Percentiles rank a stretch among this genome's conserved stretches.
Evolutionary conservation across 1,140 invertebrate genomes (phyloP).

Genomic region (Luehdorfia chinensis): DNA sequence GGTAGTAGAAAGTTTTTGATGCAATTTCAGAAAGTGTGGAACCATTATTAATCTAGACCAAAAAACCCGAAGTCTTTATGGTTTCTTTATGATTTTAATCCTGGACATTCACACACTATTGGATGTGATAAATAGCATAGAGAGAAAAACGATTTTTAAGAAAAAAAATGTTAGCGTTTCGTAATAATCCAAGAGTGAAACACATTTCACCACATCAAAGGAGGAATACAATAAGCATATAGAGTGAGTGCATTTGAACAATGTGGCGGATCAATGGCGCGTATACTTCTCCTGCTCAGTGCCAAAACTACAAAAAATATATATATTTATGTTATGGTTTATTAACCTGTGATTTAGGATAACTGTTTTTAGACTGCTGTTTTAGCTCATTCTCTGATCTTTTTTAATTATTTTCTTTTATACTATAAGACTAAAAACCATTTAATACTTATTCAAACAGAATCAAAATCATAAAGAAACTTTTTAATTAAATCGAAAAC

Average conservation of each 20-base stretch:
- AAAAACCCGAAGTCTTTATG: no score
- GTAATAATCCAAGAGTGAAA: constrained; percentile 7
- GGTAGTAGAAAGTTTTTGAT: no score
- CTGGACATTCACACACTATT: no score
- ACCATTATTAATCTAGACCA: no score
- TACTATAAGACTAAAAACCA: neutral
- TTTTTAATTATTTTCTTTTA: constrained; percentile 8
- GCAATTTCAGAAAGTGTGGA: no score
- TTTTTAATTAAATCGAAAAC: neutral
- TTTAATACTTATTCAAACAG: neutral
- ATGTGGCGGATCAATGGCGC: constrained; percentile 37
- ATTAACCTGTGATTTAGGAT: constrained; percentile 57
- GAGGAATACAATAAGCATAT: constrained; percentile 26
- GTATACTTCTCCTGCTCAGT: constrained; percentile 24
- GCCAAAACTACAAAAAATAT: constrained; percentile 41
- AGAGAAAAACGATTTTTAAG: no score
- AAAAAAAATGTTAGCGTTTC: constrained; percentile 7
- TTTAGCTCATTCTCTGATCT: constrained; percentile 24
- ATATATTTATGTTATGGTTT: constrained; percentile 54
- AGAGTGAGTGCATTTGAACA: constrained; percentile 25
- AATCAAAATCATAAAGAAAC: neutral
- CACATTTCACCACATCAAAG: constrained; percentile 32
- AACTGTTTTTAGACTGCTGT: constrained; percentile 18
- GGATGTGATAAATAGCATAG: no score
- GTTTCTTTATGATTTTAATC: no score